A percentile compares a stretch with the other conserved stretches of the same genome.
Conservation (phyloP, 2,797 vertebrate species). For the Enteromius argenteus region DNA sequence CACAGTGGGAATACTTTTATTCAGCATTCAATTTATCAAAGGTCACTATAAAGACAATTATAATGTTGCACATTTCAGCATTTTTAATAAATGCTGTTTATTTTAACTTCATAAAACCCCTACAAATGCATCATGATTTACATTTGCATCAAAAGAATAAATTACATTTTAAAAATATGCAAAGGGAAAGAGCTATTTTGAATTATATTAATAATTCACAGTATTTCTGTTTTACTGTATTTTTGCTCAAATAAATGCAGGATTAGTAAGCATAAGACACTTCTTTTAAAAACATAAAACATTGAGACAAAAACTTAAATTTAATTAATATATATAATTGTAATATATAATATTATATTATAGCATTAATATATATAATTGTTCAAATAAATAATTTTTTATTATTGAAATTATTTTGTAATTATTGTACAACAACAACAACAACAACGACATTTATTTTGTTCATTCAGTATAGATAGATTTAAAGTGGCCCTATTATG, state of each 20-base stretch:
- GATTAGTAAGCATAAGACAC: not conserved
- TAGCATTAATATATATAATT: too few relatives aligned
- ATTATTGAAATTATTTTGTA: too few relatives aligned
- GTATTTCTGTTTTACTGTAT: not conserved
- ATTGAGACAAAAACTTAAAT: not conserved
- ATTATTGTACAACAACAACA: too few relatives aligned
- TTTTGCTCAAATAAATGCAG: not conserved
- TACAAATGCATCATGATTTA: not conserved
- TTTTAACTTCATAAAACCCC: not conserved
- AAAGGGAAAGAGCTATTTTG: not conserved
- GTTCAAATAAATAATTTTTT: too few relatives aligned
- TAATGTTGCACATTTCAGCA: not conserved
- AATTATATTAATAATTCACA: not conserved
- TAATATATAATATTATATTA: too few relatives aligned
- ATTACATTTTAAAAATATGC: not conserved
- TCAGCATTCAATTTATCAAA: not conserved
- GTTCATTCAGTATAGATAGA: too few relatives aligned
- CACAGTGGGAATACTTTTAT: not conserved
- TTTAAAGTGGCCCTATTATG: too few relatives aligned
- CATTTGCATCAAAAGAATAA: not conserved
- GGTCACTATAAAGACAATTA: not conserved
- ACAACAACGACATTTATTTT: too few relatives aligned
- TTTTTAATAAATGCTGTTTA: not conserved
- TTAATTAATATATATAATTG: too few relatives aligned
- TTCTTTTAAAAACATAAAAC: not conserved